phyloP scores from a whole-genome alignment of 2,797 vertebrate genomes.

The Gallinago stenura region DNA sequence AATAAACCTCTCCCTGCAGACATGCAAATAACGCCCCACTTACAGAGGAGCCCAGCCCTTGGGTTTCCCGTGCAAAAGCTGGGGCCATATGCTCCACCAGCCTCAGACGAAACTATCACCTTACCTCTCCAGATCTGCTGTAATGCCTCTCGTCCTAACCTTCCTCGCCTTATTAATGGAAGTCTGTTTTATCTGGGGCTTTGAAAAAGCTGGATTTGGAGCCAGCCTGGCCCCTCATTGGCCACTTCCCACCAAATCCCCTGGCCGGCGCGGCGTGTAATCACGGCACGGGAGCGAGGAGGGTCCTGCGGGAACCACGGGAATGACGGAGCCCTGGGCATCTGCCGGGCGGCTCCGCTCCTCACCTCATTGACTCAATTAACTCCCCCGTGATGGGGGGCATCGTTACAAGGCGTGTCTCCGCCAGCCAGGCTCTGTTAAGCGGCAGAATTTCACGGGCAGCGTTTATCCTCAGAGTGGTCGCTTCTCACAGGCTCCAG shows the following conservation, averaged over 20 bases:
- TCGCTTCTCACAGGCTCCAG: neutral
- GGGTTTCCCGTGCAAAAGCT: slow-evolving; percentile 19
- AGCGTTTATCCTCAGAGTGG: neutral
- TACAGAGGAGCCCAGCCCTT: neutral
- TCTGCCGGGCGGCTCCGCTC: neutral
- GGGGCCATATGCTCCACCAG: slow-evolving; percentile 71
- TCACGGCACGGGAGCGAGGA: neutral
- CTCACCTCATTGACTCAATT: slow-evolving; percentile 19
- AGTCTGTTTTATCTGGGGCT: slow-evolving; percentile 61
- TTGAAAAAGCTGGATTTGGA: slow-evolving; percentile 65
- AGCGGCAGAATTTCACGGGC: neutral
- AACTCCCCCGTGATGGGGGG: neutral
- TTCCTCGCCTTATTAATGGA: slow-evolving; percentile 43
- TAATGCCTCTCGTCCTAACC: slow-evolving; percentile 61
- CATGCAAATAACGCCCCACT: neutral
- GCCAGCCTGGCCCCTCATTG: slow-evolving; percentile 44
- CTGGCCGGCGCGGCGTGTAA: neutral
- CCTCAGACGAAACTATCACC: slow-evolving; percentile 68
- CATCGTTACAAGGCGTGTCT: neutral
- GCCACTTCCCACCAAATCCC: slow-evolving; percentile 45
- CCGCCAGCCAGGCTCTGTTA: neutral
- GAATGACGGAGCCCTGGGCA: neutral
- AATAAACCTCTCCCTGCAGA: neutral
- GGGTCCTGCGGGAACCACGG: neutral
- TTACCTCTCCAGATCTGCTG: slow-evolving; percentile 74